phyloP scores from a whole-genome alignment of 2,113 vertebrate genomes.

The Sebastes fasciatus region DNA sequence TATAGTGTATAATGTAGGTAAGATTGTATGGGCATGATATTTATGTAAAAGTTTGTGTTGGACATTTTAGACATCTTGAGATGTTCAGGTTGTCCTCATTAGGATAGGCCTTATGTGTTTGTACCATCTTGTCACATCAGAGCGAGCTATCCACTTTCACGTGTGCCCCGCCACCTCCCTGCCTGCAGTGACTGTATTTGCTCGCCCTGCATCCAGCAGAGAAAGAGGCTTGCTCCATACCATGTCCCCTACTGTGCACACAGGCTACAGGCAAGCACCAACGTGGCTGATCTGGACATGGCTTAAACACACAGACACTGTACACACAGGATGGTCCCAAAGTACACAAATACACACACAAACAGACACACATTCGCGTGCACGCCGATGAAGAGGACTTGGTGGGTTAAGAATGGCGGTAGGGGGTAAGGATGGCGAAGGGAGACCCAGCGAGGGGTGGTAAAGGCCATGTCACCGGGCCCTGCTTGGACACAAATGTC shows the following conservation, averaged over 20 bases:
- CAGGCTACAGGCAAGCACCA: slow-evolving; percentile 56
- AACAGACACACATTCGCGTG: slow-evolving; percentile 38
- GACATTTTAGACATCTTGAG: background rate
- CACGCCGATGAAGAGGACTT: slow-evolving; percentile 64
- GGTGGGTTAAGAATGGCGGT: slow-evolving; percentile 60
- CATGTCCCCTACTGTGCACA: slow-evolving; percentile 63
- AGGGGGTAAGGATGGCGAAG: slow-evolving; percentile 64
- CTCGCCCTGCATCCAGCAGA: slow-evolving; percentile 60
- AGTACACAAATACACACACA: slow-evolving; percentile 43
- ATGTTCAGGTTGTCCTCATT: background rate
- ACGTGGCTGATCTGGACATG: slow-evolving; percentile 62
- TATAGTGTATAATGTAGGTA: background rate
- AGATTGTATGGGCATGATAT: too few relatives aligned
- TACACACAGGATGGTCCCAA: slow-evolving; percentile 52
- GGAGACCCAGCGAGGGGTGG: slow-evolving; percentile 67
- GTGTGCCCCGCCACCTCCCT: background rate
- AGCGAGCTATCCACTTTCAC: slow-evolving; percentile 1
- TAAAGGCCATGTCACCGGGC: slow-evolving; percentile 76
- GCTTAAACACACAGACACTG: slow-evolving; percentile 66
- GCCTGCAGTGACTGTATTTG: slow-evolving; percentile 42
- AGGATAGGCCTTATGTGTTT: background rate
- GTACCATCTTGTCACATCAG: slow-evolving; percentile 5
- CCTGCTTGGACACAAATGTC: slow-evolving; percentile 76
- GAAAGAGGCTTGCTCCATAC: slow-evolving; percentile 48
- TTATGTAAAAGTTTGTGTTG: background rate